Conservation (phyloP, 2,888 invertebrate species). For the Drosophila borborema region DNA sequence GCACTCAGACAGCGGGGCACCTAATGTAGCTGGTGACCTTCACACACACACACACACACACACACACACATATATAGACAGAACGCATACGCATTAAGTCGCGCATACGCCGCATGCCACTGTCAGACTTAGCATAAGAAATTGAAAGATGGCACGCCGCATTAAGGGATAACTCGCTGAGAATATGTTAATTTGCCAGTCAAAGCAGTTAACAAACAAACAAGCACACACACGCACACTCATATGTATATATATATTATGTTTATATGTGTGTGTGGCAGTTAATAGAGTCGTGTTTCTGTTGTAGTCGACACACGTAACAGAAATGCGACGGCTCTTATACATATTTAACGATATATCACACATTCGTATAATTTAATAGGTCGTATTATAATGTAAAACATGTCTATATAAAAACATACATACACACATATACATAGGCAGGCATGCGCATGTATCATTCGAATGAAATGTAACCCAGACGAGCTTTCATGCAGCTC, state of each 20-base stretch:
- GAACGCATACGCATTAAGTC: conserved; percentile 28
- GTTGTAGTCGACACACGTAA: conserved; percentile 14
- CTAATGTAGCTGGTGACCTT: conserved; percentile 48
- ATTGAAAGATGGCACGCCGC: conserved; percentile 48
- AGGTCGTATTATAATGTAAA: conserved; percentile 20
- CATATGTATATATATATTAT: not conserved
- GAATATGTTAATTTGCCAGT: conserved; percentile 73
- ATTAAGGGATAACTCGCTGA: conserved; percentile 70
- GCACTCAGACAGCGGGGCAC: conserved; percentile 55
- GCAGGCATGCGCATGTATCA: not conserved
- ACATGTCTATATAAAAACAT: not conserved
- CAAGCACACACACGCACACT: not conserved
- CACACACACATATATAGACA: not conserved
- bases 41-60: conserved; percentile 18
- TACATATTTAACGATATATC: conserved; percentile 43
- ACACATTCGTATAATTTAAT: conserved; percentile 21
- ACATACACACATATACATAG: not conserved
- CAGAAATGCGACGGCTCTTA: conserved; percentile 32
- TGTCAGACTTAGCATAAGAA: conserved; percentile 29
- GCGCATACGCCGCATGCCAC: conserved; percentile 53
- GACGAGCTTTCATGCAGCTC: not conserved
- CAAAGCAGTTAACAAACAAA: conserved; percentile 40
- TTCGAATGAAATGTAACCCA: not conserved
- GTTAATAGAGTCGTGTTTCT: conserved; percentile 33
- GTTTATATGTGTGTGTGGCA: not conserved